Evolutionary conservation across 37 sponge, comb jelly and placozoan species (phyloP), one percentile per base, ranked within the genome.

Genomic region (Diacarnus erythraeanus): DNA sequence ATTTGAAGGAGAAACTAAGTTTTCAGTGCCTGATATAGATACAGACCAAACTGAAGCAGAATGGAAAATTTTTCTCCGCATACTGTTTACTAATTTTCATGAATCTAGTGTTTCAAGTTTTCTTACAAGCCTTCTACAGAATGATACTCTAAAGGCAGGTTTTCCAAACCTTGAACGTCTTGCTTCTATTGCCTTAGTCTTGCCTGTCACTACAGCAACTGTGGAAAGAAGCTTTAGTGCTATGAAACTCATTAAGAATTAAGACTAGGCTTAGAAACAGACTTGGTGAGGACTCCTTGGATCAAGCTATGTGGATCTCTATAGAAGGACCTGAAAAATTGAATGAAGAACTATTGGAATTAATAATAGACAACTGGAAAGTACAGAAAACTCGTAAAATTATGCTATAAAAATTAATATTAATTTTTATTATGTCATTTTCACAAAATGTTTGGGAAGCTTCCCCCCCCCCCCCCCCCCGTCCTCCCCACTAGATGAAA

Each of bases 121-220:
- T 47, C 51, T 47, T 12, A 47, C 12, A 47, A 47, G 6, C 34
- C 37, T 22, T 38, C 42, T 71, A 26, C 72, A n/a, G n/a, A n/a
- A n/a, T n/a, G n/a, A n/a, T n/a, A n/a, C n/a, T n/a, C n/a, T n/a
- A n/a, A n/a, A n/a, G n/a, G n/a, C 77, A n/a, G n/a, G n/a, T n/a
- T n/a, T n/a, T n/a, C 72, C 72, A 60, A 77, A 77, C 25, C 77
- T 60, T 59, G 42, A 22, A 18, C 17, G 42, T 29, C 51, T 78
- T 15, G 78, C 68, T 20, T 64, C 67, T 25, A n/a, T 78, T 27
- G 25, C 25, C 21, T 20, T 66, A 51, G 36, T 74, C 20, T 41
- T 74, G 10, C 74, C 74, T 25, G 58, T 74, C 58, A 74, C 74
- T 25, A 74, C 74, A 74, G n/a, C n/a, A n/a, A n/a, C n/a, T n/a